These are phyloP conservation scores for Crocidura indochinensis DNA, from an alignment of 2,797 vertebrate species.

Conservation along the genomic window DNA sequence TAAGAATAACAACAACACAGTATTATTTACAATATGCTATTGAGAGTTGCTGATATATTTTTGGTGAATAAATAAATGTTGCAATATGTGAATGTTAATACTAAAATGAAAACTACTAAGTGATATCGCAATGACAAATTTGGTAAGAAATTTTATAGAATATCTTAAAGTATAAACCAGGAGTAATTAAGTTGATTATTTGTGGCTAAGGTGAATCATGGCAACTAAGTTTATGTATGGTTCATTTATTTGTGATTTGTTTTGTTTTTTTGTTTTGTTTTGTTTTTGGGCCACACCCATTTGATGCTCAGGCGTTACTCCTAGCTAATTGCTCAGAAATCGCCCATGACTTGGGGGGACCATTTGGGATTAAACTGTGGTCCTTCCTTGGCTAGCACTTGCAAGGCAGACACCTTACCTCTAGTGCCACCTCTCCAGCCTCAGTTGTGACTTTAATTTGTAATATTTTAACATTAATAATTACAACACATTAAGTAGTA, in stretches of 20 bases:
- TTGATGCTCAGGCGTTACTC: too few species aligned
- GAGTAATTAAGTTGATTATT: not conserved
- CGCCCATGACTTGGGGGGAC: too few species aligned
- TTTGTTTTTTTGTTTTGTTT: too few species aligned
- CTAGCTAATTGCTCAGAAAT: too few species aligned
- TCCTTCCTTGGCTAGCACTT: too few species aligned
- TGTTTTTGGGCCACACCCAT: too few species aligned
- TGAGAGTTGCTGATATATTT: slow-evolving; percentile 60
- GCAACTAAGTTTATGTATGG: not conserved
- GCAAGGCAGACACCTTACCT: too few species aligned
- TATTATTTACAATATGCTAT: slow-evolving; percentile 38
- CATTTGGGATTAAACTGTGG: too few species aligned
- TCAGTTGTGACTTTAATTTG: not conserved
- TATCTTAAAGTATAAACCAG: not conserved
- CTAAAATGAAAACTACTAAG: slow-evolving; percentile 60
- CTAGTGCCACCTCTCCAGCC: too few species aligned
- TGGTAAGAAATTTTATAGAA: slow-evolving; percentile 29
- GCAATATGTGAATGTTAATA: slow-evolving; percentile 14
- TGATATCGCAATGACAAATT: slow-evolving; percentile 15
- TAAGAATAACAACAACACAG: not conserved
- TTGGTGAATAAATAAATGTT: slow-evolving; percentile 70
- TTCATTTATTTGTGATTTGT: not conserved
- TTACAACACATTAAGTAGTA: not conserved
- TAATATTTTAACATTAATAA: slow-evolving; percentile 21
- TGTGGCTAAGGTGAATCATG: not conserved